Evolutionary conservation across 2,113 vertebrate species (phyloP).

Genomic region (Mellivora capensis): DNA sequence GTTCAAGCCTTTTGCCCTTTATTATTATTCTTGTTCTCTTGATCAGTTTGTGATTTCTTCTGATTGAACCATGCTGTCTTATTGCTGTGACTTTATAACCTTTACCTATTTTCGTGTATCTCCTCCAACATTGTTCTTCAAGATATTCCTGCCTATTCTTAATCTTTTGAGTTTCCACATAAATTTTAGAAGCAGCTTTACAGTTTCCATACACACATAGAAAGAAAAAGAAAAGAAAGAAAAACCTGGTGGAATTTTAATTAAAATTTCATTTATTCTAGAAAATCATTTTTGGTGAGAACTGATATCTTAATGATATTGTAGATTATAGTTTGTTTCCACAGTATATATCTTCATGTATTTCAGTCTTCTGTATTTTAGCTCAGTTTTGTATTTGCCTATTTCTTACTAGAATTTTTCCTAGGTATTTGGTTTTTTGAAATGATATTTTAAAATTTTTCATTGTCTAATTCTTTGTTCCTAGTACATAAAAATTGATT

Average conservation of each 20-base stretch:
- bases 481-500: background rate
- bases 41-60: background rate
- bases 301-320: background rate
- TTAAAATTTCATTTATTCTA: constrained; percentile 18
- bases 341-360: background rate
- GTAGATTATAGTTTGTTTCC: background rate
- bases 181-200: constrained; percentile 6
- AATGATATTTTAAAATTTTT: background rate
- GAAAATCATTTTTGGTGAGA: constrained; percentile 11
- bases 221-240: background rate
- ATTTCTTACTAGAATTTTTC: constrained; percentile 4
- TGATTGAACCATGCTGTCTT: background rate
- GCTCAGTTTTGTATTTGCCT: background rate
- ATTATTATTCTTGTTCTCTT: background rate
- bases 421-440: background rate
- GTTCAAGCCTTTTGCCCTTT: background rate
- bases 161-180: background rate
- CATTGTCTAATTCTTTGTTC: background rate
- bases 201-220: background rate
- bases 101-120: background rate
- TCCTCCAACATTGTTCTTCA: background rate
- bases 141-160: background rate
- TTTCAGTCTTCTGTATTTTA: constrained; percentile 5
- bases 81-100: background rate
- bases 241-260: background rate